Base-by-base conservation (phyloP, 2,888 invertebrate genomes). In the Tenthredo scrophulariae region DNA sequence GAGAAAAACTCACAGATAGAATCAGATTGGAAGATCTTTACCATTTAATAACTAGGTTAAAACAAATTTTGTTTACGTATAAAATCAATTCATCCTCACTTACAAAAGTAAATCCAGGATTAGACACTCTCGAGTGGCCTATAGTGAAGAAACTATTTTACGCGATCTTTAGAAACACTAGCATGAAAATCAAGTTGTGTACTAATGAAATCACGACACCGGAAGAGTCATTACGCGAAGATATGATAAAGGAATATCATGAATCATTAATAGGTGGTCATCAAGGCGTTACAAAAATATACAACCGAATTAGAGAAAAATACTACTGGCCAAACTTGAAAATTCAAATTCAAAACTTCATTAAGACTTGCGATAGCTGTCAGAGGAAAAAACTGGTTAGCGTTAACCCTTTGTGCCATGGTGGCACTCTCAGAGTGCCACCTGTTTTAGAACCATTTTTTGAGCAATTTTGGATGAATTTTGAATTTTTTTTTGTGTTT, bases 281-380 rank as follows among this genome's bases (percentile, higher is more conserved):
- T 74, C 84, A 84, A 58, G 87, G 88, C 13, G 58, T 85, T 0
- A 75, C 87, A 10, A 83, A 80, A 2, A 86, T 86, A 2, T 33
- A 58, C 13, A 72, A 77, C 18, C 9, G 75, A 13, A 43, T 87
- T 13, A 33, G 75, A 29, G 18, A 72, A 58, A 7, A 58, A 0
- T 86, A 84, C 43, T 77, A 84, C 26, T 86, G 88, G 88, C 82
- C 74, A 13, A 67, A 84, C 0, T 46, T 87, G 65, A 72, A 40
- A 13, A 15, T 43, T 18, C 72, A 85, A 58, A 82, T 88, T 0
- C 74, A 84, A 29, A 43, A 83, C 5, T 88, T 43, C 43, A 75
- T 87, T 0, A 46, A 13, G 10, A 9, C 13, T 2, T 88, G 88
- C n/a, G 80, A 80, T 1, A 26, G 50, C 0, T 88, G 88, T 77